A percentile compares a stretch with the other conserved stretches of the same genome.
phyloP scores from a whole-genome alignment of 2,888 invertebrate genomes.

The Athalia rosae region DNA sequence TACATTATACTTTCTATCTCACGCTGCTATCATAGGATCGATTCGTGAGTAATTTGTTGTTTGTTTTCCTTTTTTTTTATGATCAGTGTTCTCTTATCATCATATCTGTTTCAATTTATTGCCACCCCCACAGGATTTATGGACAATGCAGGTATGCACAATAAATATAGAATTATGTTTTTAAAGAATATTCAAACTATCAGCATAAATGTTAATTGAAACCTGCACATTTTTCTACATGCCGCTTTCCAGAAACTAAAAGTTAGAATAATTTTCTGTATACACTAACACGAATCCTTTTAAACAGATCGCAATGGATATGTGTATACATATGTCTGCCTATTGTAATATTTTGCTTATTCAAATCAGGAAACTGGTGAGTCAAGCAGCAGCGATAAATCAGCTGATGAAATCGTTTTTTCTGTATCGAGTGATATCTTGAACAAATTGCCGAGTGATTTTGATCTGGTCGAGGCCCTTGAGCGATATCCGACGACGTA shows the following conservation, averaged over 20 bases:
- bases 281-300: neutral
- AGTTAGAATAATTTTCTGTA: neutral
- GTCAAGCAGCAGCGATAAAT: conserved; percentile 78
- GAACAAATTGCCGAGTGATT: conserved; percentile 83
- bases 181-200: neutral
- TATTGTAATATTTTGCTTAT: neutral
- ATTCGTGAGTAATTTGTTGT: conserved; percentile 57
- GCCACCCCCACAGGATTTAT: conserved; percentile 57
- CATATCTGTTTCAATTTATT: conserved; percentile 37
- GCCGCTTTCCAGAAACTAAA: conserved; percentile 31
- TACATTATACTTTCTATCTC: conserved; percentile 43
- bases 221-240: neutral
- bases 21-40: conserved; percentile 59
- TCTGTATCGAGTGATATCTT: conserved; percentile 88
- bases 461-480: conserved; percentile 80
- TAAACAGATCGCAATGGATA: too few relatives aligned
- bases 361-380: conserved; percentile 79
- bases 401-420: conserved; percentile 87
- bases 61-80: conserved; percentile 40
- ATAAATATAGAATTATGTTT: neutral
- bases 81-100: neutral
- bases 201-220: neutral
- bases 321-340: too few relatives aligned
- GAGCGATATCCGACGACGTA: conserved; percentile 85
- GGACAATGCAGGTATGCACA: conserved; percentile 59